phyloP scores from a whole-genome alignment of 2,113 vertebrate genomes.

The Mesoclemmys tuberculata region DNA sequence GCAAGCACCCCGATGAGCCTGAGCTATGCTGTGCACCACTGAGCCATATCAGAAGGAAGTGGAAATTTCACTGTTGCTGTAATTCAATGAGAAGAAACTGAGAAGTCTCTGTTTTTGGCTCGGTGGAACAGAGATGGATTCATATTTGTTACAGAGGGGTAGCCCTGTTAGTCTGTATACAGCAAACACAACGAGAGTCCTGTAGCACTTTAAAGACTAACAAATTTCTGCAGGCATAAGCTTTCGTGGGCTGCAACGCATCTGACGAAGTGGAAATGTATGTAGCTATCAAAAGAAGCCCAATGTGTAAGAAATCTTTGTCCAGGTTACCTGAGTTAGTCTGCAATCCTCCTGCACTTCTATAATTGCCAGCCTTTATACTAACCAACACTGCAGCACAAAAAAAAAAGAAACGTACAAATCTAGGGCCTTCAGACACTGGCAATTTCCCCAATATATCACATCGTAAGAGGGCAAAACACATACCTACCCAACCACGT shows the following conservation, averaged over 20 bases:
- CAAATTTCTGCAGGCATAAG: no score
- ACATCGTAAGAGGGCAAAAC: background rate
- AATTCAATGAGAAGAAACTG: background rate
- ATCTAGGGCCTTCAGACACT: background rate
- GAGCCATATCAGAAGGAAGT: background rate
- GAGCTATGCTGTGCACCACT: no score
- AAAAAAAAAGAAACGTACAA: background rate
- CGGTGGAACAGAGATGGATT: background rate
- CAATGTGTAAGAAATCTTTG: background rate
- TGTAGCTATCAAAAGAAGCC: background rate
- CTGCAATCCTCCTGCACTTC: background rate
- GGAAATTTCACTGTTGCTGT: background rate
- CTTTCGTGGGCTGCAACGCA: no score
- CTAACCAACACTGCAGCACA: background rate
- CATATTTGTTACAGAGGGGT: background rate
- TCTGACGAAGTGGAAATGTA: no score
- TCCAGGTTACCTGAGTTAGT: background rate
- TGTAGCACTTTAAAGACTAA: no score
- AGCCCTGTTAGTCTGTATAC: no score
- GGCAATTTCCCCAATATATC: background rate
- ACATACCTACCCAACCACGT: accelerated
- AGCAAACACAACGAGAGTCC: no score
- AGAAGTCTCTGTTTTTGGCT: background rate
- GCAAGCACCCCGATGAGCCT: background rate
- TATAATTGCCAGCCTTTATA: background rate